phyloP scores from a whole-genome alignment of 2,888 invertebrate species.

The Habroteleia sp. region DNA sequence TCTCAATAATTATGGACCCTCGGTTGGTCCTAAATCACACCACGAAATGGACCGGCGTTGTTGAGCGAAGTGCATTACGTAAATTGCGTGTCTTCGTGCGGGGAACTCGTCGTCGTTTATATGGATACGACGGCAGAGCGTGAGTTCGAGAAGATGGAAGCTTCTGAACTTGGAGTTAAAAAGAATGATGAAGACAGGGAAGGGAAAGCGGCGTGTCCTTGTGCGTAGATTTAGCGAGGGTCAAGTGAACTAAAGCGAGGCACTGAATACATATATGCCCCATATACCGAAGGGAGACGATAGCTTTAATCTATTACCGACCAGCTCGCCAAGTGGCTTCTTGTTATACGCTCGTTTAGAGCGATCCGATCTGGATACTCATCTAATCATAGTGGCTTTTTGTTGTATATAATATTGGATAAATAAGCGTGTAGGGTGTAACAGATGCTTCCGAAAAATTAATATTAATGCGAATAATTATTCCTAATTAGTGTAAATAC shows the following conservation, averaged over 20 bases:
- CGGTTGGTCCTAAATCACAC: conserved; percentile 35
- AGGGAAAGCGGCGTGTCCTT: conserved; percentile 62
- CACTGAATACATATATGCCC: conserved; percentile 71
- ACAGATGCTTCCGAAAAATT: too few species aligned
- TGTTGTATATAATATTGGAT: conserved; percentile 28
- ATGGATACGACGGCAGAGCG: conserved; percentile 1
- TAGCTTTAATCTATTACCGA: conserved; percentile 80
- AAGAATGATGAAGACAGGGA: conserved; percentile 52
- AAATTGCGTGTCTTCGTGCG: conserved; percentile 77
- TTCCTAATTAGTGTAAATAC: too few species aligned
- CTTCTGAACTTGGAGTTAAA: conserved; percentile 39
- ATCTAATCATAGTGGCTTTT: conserved; percentile 56
- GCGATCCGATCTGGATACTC: conserved; percentile 56
- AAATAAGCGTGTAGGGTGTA: background rate
- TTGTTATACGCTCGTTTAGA: conserved; percentile 78
- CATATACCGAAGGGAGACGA: conserved; percentile 70
- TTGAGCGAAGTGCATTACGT: conserved; percentile 80
- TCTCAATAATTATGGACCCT: conserved; percentile 15
- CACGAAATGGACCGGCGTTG: conserved; percentile 55
- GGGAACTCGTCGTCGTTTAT: conserved; percentile 9
- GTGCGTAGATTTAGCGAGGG: conserved; percentile 68
- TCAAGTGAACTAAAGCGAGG: conserved; percentile 79
- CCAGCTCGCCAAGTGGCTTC: conserved; percentile 77
- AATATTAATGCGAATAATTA: too few species aligned
- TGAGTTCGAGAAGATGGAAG: conserved; percentile 48